Conservation (phyloP, 2,113 vertebrate species). For the Periophthalmodon schlosseri region DNA sequence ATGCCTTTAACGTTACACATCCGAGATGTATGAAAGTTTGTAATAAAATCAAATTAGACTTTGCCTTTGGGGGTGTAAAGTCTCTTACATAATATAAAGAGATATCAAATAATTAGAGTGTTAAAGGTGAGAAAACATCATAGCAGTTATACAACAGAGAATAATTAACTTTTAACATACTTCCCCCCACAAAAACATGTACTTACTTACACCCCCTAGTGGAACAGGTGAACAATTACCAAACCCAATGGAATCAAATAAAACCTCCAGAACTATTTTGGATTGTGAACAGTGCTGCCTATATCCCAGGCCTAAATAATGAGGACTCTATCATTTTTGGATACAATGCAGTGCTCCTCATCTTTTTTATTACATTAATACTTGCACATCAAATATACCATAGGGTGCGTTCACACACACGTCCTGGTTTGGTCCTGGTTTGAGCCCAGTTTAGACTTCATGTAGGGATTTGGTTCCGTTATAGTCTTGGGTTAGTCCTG, state of each 20-base stretch:
- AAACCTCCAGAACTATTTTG: neutral
- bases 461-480: no score
- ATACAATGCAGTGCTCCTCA: no score
- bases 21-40: neutral
- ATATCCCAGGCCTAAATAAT: neutral
- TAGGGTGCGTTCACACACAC: neutral
- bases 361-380: neutral
- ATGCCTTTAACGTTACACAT: neutral
- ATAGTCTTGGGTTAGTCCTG: no score
- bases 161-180: no score
- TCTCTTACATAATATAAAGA: neutral
- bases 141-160: no score
- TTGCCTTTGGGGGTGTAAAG: neutral
- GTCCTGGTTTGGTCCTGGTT: no score
- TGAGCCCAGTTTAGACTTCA: no score
- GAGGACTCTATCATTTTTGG: neutral
- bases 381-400: neutral
- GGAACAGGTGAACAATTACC: conserved; percentile 37
- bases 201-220: conserved; percentile 32
- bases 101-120: neutral
- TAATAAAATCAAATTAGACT: neutral
- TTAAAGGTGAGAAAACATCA: no score
- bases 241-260: neutral
- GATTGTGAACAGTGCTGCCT: neutral
- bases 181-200: no score